Base-by-base conservation (phyloP, 2,113 vertebrate genomes). In the Micronycteris hirsuta region DNA sequence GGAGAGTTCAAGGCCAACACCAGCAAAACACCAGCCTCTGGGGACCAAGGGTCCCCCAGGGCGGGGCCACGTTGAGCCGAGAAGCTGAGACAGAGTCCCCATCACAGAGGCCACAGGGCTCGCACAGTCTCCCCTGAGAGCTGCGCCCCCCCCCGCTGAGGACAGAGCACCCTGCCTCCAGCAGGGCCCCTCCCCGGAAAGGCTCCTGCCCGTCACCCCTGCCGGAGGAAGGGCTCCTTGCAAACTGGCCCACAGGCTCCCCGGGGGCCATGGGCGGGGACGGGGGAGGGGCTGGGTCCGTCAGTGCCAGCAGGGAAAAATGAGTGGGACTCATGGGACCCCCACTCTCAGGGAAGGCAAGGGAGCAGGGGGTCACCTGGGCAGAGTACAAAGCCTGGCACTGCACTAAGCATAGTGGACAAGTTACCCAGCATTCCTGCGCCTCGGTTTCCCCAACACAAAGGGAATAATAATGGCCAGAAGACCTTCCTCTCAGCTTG, bases 51-150 rank as follows among this genome's bases (percentile, higher is more conserved):
- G n/a, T 13, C 47, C 15, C 31, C 38, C 0, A 0, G 38, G 17
- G 47, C 11, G 0, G 52, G 43, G 20, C 65, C 36, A 2, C 7
- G 1, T 3, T 8, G 16, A 17, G 10, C 17, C 4, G 0, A 22
- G 38, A 43, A 36, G 31, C 43, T n/a, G 22, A 38, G 43, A 19
- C 19, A 11, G 13, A 24, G 43, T 28, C 28, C 28, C 82, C 65
- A 14, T 16, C 16, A 9, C 14, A 31, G 14, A 16, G 43, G 36
- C 41, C 24, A 4, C 45, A 2, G 6, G 5, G 28, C 5, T 19
- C 38, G 0, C 26, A 28, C 2, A 1, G 61, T 67, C 54, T 38
- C 49, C 12, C 14, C 38, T 16, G 4, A 15, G 19, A 70, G 63
- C 61, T 2, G 24, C 19, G 52, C 33, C 38, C 61, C 52, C 33